These are phyloP conservation scores for Tor tambroides DNA, from an alignment of 2,113 vertebrate genomes.

Conservation along the genomic window DNA sequence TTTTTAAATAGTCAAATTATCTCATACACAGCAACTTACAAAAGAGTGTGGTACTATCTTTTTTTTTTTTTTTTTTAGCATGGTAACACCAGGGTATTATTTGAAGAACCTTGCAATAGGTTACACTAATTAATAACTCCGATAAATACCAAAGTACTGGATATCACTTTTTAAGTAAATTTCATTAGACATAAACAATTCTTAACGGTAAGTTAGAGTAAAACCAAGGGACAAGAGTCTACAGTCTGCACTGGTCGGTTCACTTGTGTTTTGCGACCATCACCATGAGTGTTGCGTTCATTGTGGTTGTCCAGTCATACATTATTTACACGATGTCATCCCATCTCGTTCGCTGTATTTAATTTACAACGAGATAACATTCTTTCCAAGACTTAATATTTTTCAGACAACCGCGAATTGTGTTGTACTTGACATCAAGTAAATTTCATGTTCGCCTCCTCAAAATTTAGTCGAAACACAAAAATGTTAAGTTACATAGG, in stretches of 20 bases:
- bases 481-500: not conserved
- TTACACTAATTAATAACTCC: not conserved
- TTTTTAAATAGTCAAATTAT: too few species aligned
- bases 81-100: not conserved
- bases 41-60: not conserved
- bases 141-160: not conserved
- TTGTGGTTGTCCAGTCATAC: conserved; percentile 24
- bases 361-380: conserved; percentile 58
- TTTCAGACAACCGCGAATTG: not conserved
- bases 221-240: not conserved
- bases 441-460: not conserved
- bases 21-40: not conserved
- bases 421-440: not conserved
- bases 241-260: not conserved
- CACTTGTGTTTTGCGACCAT: not conserved
- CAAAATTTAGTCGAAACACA: not conserved
- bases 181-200: not conserved
- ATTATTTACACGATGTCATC: conserved; percentile 56
- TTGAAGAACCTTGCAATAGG: not conserved
- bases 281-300: not conserved
- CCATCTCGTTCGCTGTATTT: conserved; percentile 58
- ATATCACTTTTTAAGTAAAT: not conserved
- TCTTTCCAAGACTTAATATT: conserved; percentile 25
- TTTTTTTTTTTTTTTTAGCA: not conserved
- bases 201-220: not conserved